A percentile compares a stretch with the other conserved stretches of the same genome.
phyloP scores from a whole-genome alignment of 2,113 vertebrate species.

The Paracanthobrama guichenoti region DNA sequence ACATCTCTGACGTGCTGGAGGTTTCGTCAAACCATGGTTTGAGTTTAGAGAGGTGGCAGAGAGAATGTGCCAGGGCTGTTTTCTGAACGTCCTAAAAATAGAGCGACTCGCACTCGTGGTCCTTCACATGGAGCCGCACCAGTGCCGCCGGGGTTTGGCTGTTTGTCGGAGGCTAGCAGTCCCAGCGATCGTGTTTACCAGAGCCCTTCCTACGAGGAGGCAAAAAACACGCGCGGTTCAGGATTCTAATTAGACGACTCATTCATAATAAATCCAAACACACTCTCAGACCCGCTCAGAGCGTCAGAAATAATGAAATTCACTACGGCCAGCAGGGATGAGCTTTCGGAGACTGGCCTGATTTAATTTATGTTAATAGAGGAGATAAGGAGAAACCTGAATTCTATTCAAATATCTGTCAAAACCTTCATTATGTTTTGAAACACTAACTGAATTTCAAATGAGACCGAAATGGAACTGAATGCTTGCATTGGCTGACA shows the following conservation, averaged over 20 bases:
- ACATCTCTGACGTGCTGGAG: not conserved
- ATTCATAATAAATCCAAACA: not conserved
- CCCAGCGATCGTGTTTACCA: not conserved
- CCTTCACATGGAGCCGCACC: not conserved
- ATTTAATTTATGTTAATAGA: constrained; percentile 4
- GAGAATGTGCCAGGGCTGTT: constrained; percentile 3
- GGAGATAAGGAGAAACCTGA: not conserved
- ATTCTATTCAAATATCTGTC: not conserved
- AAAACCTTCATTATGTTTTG: not conserved
- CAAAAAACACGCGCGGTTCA: not conserved
- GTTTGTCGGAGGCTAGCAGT: not conserved
- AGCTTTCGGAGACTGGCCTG: not conserved
- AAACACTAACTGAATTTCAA: not conserved
- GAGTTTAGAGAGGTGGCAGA: not conserved
- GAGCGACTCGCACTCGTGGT: not conserved
- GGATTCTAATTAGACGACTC: not conserved
- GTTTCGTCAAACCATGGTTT: not conserved
- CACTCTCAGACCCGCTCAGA: not conserved
- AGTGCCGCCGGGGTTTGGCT: constrained; percentile 15
- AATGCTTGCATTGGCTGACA: not conserved
- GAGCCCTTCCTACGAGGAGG: not conserved
- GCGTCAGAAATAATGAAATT: not conserved
- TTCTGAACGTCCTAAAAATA: constrained; percentile 40
- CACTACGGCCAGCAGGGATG: not conserved
- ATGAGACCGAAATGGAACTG: not conserved